Base-by-base conservation (phyloP, 1,140 invertebrate species). In the Bilobella aurantiaca region DNA sequence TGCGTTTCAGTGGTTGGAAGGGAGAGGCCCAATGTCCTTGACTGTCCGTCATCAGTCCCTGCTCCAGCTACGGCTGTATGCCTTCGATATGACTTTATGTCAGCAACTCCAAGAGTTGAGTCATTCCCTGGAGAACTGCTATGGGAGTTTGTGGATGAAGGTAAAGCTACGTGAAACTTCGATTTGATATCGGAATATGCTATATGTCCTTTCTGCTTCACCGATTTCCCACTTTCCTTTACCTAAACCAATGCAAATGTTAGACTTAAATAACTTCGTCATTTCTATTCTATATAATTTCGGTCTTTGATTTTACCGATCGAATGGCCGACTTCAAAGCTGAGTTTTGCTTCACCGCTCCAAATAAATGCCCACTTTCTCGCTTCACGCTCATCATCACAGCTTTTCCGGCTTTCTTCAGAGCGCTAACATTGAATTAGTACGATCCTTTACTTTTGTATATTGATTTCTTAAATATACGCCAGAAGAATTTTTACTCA, bases 241-340 rank as follows among this genome's bases (percentile, higher is more conserved):
- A 89, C 85, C 86, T 89, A 66, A 70, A 30, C 12, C 31, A 73
- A 69, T 62, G 25, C 5, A 27, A 59, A 16, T 53, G 23, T 16
- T 8, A 53, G 23, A 53, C 14, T 53, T 16, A 5, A 53, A 53
- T n/a, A n/a, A n/a, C n/a, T n/a, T n/a, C n/a, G n/a, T n/a, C n/a
- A n/a, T n/a, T n/a, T n/a, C n/a, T n/a, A n/a, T n/a, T n/a, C n/a
- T n/a, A n/a, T n/a, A n/a, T n/a, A n/a, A n/a, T n/a, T n/a, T n/a
- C n/a, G n/a, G n/a, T n/a, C n/a, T n/a, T n/a, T 46, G 32, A 34
- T 82, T 82, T 86, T 81, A 89, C 87, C 76, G 86, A 85, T 82
- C 88, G 88, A 57, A 89, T 86, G 70, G 87, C 87, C 73, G 84
- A 86, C 80, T 87, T 89, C 74, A 90, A 81, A 72, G 87, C 87